Conservation (phyloP, 2,113 vertebrate species). For the Amblyopsis rosae region DNA sequence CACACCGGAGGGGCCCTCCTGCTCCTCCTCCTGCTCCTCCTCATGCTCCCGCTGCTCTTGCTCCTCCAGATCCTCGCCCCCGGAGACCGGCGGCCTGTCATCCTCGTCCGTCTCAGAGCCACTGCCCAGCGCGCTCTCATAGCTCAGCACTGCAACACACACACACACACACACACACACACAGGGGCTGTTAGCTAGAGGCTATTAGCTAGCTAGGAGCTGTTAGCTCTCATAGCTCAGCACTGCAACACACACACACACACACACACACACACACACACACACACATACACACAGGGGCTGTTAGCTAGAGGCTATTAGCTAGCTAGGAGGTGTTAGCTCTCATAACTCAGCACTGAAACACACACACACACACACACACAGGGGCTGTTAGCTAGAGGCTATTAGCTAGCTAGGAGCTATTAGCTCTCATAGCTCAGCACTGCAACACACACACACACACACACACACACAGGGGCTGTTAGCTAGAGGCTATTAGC, state of each 20-base stretch:
- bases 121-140: constrained; percentile 91
- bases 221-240: constrained; percentile 86
- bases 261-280: constrained; percentile 37
- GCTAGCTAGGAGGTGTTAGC: constrained; percentile 10
- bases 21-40: constrained; percentile 74
- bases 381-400: neutral
- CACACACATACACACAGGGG: neutral
- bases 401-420: too few species aligned
- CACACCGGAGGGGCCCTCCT: constrained; percentile 81
- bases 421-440: constrained; percentile 85
- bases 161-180: constrained; percentile 36
- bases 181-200: neutral
- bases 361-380: constrained; percentile 29
- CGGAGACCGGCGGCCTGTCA: constrained; percentile 85
- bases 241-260: constrained; percentile 79
- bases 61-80: neutral
- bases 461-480: constrained; percentile 18
- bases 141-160: constrained; percentile 86
- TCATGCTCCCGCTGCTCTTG: constrained; percentile 78
- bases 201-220: too few species aligned
- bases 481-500: neutral
- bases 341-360: constrained; percentile 92
- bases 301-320: neutral
- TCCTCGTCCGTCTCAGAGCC: constrained; percentile 94
- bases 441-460: constrained; percentile 79